Conservation (phyloP, 2,797 vertebrate genomes). For the Propithecus perrieri region DNA sequence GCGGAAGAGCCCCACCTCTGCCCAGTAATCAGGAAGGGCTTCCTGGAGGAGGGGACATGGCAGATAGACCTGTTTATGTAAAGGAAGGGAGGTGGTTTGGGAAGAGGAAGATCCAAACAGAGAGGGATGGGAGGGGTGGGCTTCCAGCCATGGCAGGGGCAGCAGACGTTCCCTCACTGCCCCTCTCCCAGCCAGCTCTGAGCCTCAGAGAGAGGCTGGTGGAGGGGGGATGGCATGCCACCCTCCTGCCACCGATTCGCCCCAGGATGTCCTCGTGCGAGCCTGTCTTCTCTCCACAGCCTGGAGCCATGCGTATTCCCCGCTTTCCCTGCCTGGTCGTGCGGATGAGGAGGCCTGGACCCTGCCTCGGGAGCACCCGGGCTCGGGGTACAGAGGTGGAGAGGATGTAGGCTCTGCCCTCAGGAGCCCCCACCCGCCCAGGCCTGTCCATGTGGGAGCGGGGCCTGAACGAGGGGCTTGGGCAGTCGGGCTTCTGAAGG, state of each 20-base stretch:
- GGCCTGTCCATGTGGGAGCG: neutral
- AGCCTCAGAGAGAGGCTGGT: neutral
- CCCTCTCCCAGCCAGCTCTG: neutral
- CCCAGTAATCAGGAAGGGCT: conserved; percentile 56
- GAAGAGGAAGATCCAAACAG: neutral
- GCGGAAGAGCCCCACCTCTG: conserved; percentile 53
- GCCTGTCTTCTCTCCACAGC: neutral
- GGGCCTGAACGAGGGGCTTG: rapidly evolving
- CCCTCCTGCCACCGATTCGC: rapidly evolving
- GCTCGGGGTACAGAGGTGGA: too few species aligned
- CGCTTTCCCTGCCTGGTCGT: too few species aligned
- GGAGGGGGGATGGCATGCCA: neutral
- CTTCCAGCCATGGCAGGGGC: neutral
- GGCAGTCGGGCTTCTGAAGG: neutral
- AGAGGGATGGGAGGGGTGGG: neutral
- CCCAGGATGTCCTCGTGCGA: neutral
- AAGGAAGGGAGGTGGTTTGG: conserved; percentile 61
- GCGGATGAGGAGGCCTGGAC: neutral
- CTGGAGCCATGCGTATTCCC: neutral
- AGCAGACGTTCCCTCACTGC: too few species aligned
- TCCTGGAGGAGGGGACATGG: conserved; percentile 59
- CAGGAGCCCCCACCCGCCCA: neutral
- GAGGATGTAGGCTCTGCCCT: neutral
- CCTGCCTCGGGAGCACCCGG: neutral
- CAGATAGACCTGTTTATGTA: conserved; percentile 62